These are phyloP conservation scores for Colostygia pectinataria DNA, from an alignment of 2,888 invertebrate genomes.

Conservation along the genomic window DNA sequence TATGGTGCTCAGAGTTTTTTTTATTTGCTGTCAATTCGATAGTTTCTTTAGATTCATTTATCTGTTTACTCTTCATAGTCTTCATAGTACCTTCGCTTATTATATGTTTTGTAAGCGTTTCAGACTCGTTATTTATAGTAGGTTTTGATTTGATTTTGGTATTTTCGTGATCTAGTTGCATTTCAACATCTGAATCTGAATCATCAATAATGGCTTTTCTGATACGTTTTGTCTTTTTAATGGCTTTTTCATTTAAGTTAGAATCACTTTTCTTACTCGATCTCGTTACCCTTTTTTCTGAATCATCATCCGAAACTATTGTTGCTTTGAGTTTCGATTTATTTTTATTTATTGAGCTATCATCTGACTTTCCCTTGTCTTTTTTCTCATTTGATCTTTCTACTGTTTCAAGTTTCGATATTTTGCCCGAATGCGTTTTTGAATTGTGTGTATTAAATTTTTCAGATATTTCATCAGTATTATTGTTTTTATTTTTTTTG, in stretches of 20 bases:
- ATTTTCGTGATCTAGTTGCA: conserved; percentile 11
- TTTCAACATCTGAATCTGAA: conserved; percentile 55
- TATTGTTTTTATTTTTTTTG: conserved; percentile 18
- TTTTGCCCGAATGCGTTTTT: conserved; percentile 8
- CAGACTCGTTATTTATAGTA: background rate
- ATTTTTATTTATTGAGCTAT: conserved; percentile 15
- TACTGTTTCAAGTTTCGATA: background rate
- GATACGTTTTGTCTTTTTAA: conserved; percentile 38
- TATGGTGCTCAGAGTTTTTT: background rate
- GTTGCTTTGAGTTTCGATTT: conserved; percentile 20
- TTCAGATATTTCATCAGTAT: conserved; percentile 16
- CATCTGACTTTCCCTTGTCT: conserved; percentile 19
- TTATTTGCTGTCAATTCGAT: background rate
- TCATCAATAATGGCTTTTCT: conserved; percentile 51
- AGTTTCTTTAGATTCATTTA: background rate
- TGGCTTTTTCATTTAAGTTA: conserved; percentile 16
- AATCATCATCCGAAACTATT: conserved; percentile 21
- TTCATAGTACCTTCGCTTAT: background rate
- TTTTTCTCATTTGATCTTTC: conserved; percentile 15
- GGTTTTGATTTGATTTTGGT: background rate
- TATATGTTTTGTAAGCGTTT: conserved; percentile 7
- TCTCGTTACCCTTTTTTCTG: conserved; percentile 49
- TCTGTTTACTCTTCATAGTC: background rate
- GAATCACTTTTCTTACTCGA: conserved; percentile 42
- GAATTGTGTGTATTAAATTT: conserved; percentile 12